phyloP scores from a whole-genome alignment of 2,888 invertebrate species.

The Watsonalla binaria region DNA sequence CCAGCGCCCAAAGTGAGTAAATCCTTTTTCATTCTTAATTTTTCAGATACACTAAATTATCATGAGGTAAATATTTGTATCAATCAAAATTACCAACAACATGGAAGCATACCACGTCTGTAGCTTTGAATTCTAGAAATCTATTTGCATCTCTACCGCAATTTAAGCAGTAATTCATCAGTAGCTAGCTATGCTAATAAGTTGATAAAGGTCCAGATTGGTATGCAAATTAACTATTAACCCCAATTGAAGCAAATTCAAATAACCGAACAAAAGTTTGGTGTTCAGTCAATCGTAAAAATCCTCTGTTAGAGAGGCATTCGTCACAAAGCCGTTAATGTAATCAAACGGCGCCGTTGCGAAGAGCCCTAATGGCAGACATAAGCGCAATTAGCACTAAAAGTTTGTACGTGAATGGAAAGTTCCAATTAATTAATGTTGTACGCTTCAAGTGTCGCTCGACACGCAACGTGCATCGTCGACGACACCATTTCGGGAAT shows the following conservation, averaged over 20 bases:
- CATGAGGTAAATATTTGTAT: too few relatives aligned
- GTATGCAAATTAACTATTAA: not conserved
- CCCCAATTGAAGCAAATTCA: not conserved
- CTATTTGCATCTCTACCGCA: too few relatives aligned
- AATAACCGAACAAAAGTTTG: not conserved
- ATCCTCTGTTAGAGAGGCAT: not conserved
- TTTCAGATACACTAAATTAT: too few relatives aligned
- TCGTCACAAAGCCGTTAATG: conserved; percentile 8
- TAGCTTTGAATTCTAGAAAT: too few relatives aligned
- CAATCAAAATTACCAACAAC: too few relatives aligned
- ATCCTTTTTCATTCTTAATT: too few relatives aligned
- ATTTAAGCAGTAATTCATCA: too few relatives aligned
- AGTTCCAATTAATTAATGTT: conserved; percentile 61
- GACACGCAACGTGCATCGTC: conserved; percentile 42
- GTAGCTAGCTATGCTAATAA: too few relatives aligned
- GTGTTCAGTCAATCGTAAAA: not conserved
- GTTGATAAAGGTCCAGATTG: too few relatives aligned
- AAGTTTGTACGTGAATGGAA: conserved; percentile 45
- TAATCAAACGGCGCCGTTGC: conserved; percentile 18
- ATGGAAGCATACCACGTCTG: too few relatives aligned
- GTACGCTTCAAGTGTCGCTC: conserved; percentile 46
- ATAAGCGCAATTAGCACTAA: conserved; percentile 56
- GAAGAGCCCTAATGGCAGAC: conserved; percentile 38
- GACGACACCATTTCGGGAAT: conserved; percentile 8
- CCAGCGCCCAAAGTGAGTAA: too few relatives aligned